Evolutionary conservation across 1,140 invertebrate species (phyloP).

Genomic region (Anoplolepis gracilipes): DNA sequence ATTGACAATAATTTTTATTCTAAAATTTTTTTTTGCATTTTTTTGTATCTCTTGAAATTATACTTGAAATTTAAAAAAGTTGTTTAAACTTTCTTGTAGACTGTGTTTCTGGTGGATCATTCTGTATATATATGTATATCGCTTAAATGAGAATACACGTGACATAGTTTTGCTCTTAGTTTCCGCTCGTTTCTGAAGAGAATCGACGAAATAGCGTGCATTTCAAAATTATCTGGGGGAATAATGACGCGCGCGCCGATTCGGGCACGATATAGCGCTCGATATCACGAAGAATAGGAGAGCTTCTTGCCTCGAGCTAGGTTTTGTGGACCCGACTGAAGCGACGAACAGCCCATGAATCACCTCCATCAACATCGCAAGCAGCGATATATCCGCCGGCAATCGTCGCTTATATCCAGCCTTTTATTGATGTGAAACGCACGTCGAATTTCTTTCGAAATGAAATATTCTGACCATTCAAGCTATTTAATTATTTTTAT

Average conservation of each 20-base stretch:
- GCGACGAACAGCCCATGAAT: constrained; percentile 29
- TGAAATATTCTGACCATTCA: not conserved
- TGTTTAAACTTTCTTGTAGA: not conserved
- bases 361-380: constrained; percentile 31
- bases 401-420: constrained; percentile 24
- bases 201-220: constrained; percentile 33
- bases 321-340: constrained; percentile 28
- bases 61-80: not conserved
- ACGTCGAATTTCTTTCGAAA: constrained; percentile 14
- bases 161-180: constrained; percentile 40
- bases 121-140: constrained; percentile 2
- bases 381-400: constrained; percentile 19
- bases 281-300: constrained; percentile 37
- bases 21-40: not conserved
- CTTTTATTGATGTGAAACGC: constrained; percentile 23
- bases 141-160: constrained; percentile 3
- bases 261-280: constrained; percentile 13
- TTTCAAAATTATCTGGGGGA: constrained; percentile 44
- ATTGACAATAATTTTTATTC: not conserved
- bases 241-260: constrained; percentile 46
- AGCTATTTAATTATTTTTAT: constrained; percentile 10
- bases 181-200: not conserved
- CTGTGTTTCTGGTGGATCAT: not conserved
- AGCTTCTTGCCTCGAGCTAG: not conserved
- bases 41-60: not conserved